phyloP scores from a whole-genome alignment of 2,888 invertebrate species.

The Drosophila anomalata region DNA sequence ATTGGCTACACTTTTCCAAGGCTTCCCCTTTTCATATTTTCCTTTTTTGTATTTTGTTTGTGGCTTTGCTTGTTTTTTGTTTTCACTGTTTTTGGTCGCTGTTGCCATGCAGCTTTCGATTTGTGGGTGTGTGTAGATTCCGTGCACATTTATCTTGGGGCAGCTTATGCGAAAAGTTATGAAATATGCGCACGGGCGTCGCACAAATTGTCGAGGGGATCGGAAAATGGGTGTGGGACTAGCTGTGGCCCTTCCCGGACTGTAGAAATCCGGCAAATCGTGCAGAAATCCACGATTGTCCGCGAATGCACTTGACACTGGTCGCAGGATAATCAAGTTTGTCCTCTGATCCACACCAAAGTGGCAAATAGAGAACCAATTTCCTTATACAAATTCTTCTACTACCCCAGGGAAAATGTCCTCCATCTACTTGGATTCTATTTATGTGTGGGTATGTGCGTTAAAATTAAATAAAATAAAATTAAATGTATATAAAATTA shows the following conservation, averaged over 20 bases:
- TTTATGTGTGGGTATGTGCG: conserved; percentile 53
- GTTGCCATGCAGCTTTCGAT: conserved; percentile 80
- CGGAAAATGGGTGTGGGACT: conserved; percentile 19
- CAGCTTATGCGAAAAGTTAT: conserved; percentile 81
- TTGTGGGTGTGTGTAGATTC: conserved; percentile 81
- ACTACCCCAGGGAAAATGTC: conserved; percentile 9
- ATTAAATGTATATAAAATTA: conserved; percentile 79
- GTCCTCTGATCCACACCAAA: conserved; percentile 20
- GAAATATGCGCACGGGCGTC: conserved; percentile 79
- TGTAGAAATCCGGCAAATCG: conserved; percentile 49
- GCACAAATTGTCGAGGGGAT: conserved; percentile 69
- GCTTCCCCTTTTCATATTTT: conserved; percentile 17
- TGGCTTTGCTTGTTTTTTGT: conserved; percentile 49
- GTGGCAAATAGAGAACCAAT: conserved; percentile 14
- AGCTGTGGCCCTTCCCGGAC: conserved; percentile 2
- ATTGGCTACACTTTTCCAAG: conserved; percentile 73
- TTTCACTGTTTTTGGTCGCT: conserved; percentile 52
- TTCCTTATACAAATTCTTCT: conserved; percentile 8
- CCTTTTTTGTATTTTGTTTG: conserved; percentile 38
- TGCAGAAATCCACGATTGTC: conserved; percentile 63
- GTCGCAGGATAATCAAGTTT: conserved; percentile 38
- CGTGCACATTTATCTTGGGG: conserved; percentile 81
- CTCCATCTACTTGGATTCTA: neutral
- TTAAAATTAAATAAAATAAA: conserved; percentile 79
- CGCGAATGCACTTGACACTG: conserved; percentile 68